These are phyloP conservation scores for Diarsia mendica DNA, from an alignment of 2,888 invertebrate genomes.

Conservation along the genomic window DNA sequence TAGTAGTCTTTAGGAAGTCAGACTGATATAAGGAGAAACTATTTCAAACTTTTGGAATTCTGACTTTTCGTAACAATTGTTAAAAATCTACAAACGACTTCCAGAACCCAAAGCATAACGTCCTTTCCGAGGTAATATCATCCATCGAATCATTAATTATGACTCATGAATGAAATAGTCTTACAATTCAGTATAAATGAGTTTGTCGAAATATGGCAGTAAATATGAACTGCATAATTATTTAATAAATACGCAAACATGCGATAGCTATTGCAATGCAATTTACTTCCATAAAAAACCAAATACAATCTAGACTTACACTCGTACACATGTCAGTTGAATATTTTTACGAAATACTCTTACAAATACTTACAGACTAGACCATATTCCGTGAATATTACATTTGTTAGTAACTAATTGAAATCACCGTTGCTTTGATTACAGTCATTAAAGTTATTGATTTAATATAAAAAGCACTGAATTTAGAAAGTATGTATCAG, in stretches of 20 bases:
- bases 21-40: not conserved
- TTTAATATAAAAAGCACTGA: slow-evolving; percentile 50
- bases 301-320: slow-evolving; percentile 18
- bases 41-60: not conserved
- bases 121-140: not conserved
- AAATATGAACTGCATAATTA: too few relatives aligned
- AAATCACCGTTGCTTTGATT: slow-evolving; percentile 48
- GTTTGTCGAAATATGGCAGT: too few relatives aligned
- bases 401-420: slow-evolving; percentile 37
- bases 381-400: slow-evolving; percentile 46
- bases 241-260: not conserved
- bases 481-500: slow-evolving; percentile 40
- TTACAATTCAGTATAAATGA: not conserved
- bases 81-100: not conserved
- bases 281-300: slow-evolving; percentile 8
- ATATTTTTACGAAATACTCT: slow-evolving; percentile 39
- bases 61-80: not conserved
- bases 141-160: not conserved
- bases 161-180: not conserved
- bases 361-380: slow-evolving; percentile 17
- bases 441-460: slow-evolving; percentile 47
- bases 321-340: not conserved
- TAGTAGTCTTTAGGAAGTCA: not conserved
- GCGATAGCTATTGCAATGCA: not conserved
- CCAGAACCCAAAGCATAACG: not conserved